Evolutionary conservation across 53 echinoderm and acorn worm genomes (phyloP).

Genomic region (Hippasteria phrygiana): DNA sequence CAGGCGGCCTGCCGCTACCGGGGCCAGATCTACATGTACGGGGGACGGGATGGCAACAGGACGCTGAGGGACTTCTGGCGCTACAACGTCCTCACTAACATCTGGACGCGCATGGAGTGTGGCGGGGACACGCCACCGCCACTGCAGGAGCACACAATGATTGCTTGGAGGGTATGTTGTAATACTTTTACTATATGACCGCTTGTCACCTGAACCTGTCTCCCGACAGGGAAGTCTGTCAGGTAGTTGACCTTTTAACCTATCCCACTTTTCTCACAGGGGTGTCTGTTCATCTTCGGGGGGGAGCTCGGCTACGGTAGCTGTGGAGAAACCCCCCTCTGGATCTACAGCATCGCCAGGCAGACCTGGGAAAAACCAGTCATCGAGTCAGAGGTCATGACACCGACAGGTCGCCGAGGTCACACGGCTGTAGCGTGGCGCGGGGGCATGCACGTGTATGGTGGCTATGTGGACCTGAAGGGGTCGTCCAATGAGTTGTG

Average conservation of each 20-base stretch:
- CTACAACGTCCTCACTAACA: slow-evolving; percentile 67
- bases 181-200: too few relatives aligned
- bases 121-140: slow-evolving; percentile 81
- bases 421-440: slow-evolving; percentile 74
- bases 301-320: slow-evolving; percentile 83
- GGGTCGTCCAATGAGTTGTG: slow-evolving; percentile 82
- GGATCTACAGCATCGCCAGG: slow-evolving; percentile 66
- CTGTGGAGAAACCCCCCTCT: slow-evolving; percentile 78
- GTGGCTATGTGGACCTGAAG: slow-evolving; percentile 85
- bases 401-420: slow-evolving; percentile 79
- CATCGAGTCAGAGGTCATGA: slow-evolving; percentile 82
- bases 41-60: slow-evolving; percentile 63
- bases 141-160: slow-evolving; percentile 82
- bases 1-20: slow-evolving; percentile 54
- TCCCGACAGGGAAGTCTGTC: too few relatives aligned
- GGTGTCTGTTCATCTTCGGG: slow-evolving; percentile 80
- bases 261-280: slow-evolving; percentile 39
- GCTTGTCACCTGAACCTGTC: too few relatives aligned
- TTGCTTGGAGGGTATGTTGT: slow-evolving; percentile 65
- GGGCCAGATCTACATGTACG: slow-evolving; percentile 61
- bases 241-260: neutral
- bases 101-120: slow-evolving; percentile 83
- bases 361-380: slow-evolving; percentile 77
- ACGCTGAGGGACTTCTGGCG: slow-evolving; percentile 81
- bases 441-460: slow-evolving; percentile 81